Evolutionary conservation across 2,113 vertebrate genomes (phyloP), one percentile per base, ranked within the genome.

Genomic region (Recurvirostra avosetta): DNA sequence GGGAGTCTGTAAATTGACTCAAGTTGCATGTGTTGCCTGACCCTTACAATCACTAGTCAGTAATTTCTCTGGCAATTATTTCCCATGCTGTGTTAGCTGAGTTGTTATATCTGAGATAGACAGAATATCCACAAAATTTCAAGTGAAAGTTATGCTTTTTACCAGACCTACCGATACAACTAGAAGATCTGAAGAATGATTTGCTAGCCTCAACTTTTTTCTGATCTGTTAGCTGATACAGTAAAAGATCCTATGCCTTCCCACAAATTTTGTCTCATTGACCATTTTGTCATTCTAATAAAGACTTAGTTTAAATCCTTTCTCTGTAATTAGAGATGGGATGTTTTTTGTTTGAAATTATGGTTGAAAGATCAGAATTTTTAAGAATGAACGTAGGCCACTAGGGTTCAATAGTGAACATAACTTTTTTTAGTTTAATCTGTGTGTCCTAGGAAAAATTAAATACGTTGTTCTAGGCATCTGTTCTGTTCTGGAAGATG

Each of bases 241-340:
- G 30, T 55, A 18, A 52, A 77, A 81, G n/a, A 77, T 76, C 34
- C 12, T 34, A 15, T 8, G 10, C 56, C 23, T 77, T 45, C 36
- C 53, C 43, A 32, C 36, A 30, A 43, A 65, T 96, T 56, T 92
- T n/a, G 13, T 66, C 87, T 88, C 22, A 43, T 55, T 96, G 83
- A 86, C 77, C 78, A 77, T 92, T 92, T 82, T 87, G 77, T 32
- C 27, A 86, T 91, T 96, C 96, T 94, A 94, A 82, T 92, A 91
- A 79, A 63, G 50, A 76, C 65, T 56, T 53, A 92, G 62, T 91
- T 81, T 68, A 72, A 94, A 21, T 74, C 9, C 3, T 87, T 91
- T 70, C 76, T 81, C 52, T 92, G 83, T 84, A 81, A 43, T 66
- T 47, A 30, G 16, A 62, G 11, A 88, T 84, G 25, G 12, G n/a